Evolutionary conservation across 2,113 vertebrate species (phyloP).

Genomic region (Phyllostomus hastatus): DNA sequence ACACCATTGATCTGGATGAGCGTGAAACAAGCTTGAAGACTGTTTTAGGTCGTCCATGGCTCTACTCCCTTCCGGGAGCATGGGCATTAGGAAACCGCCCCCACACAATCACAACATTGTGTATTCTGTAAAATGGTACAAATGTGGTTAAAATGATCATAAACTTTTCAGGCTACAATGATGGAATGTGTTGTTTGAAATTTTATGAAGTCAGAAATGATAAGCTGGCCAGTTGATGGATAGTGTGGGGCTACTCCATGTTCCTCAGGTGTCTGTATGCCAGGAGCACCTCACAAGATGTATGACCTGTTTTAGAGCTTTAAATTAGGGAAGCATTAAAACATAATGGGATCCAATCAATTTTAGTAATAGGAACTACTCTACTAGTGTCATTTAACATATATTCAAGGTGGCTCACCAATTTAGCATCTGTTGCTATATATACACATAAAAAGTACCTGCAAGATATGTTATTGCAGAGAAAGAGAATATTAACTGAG

Average conservation of each 20-base stretch:
- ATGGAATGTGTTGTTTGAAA: background rate
- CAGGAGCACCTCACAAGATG: constrained; percentile 57
- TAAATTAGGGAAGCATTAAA: constrained; percentile 68
- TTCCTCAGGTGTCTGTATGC: background rate
- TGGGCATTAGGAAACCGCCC: background rate
- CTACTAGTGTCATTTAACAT: constrained; percentile 49
- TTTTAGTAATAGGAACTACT: constrained; percentile 52
- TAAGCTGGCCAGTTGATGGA: background rate
- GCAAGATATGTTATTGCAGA: constrained; percentile 21
- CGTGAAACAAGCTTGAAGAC: background rate
- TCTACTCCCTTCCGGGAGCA: background rate
- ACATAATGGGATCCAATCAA: constrained; percentile 49
- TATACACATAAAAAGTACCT: constrained; percentile 33
- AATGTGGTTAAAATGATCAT: background rate
- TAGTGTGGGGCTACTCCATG: background rate
- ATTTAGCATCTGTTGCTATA: constrained; percentile 32
- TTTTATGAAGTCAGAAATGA: background rate
- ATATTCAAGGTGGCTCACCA: constrained; percentile 52
- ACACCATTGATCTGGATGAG: background rate
- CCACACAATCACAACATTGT: background rate
- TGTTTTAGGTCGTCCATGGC: background rate
- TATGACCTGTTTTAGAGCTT: constrained; percentile 62
- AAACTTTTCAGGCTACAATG: background rate
- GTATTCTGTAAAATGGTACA: constrained; percentile 16
- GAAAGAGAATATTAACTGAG: background rate